Evolutionary conservation across 2,888 invertebrate genomes (phyloP).

Genomic region (Ctena decussata): DNA sequence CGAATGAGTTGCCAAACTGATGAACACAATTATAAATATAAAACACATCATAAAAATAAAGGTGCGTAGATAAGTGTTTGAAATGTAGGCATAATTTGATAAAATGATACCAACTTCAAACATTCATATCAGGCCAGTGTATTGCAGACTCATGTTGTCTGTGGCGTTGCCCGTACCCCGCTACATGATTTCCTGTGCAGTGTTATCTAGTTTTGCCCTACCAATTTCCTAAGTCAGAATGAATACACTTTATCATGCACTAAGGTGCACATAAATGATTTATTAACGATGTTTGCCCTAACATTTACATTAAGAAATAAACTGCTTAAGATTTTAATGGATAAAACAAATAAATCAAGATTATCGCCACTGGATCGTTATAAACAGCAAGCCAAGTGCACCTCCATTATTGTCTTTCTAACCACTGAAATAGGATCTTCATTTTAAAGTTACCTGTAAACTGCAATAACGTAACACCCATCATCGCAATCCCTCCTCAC

Average conservation of each 20-base stretch:
- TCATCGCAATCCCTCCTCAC: too few relatives aligned
- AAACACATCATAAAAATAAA: neutral
- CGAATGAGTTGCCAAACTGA: too few relatives aligned
- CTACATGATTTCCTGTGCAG: too few relatives aligned
- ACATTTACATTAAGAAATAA: neutral
- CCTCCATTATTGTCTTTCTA: neutral
- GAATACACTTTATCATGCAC: too few relatives aligned
- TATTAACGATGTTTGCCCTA: neutral
- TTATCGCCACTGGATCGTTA: neutral
- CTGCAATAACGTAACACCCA: too few relatives aligned
- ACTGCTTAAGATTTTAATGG: neutral
- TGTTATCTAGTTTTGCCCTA: too few relatives aligned
- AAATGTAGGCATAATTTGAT: conserved; percentile 2
- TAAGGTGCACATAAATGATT: neutral
- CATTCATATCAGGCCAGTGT: neutral
- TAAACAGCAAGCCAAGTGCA: neutral
- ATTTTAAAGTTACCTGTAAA: too few relatives aligned
- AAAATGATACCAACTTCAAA: neutral
- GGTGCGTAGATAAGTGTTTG: neutral
- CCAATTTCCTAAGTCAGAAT: too few relatives aligned
- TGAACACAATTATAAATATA: neutral
- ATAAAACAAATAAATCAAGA: neutral
- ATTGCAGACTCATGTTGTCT: too few relatives aligned
- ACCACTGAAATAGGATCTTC: too few relatives aligned
- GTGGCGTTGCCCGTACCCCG: too few relatives aligned